Evolutionary conservation across 2,888 invertebrate genomes (phyloP).

Genomic region (Yponomeuta malinellus): DNA sequence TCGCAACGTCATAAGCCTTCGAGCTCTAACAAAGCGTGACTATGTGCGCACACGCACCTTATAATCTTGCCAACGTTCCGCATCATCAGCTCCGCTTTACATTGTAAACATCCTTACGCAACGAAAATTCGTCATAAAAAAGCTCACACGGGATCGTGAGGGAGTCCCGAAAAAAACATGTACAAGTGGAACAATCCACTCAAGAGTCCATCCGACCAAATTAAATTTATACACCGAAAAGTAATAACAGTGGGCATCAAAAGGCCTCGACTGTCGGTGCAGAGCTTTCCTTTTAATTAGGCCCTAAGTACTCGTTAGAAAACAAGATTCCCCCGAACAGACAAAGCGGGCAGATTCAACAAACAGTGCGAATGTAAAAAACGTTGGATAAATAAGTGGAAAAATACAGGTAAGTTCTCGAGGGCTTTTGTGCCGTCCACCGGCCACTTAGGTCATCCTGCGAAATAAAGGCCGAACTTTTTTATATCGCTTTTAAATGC

Average conservation of each 20-base stretch:
- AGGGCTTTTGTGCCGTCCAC: conserved; percentile 71
- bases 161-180: conserved; percentile 28
- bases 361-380: conserved; percentile 72
- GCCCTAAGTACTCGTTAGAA: conserved; percentile 75
- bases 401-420: conserved; percentile 75
- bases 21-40: conserved; percentile 32
- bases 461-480: conserved; percentile 71
- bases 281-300: conserved; percentile 74
- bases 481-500: conserved; percentile 75
- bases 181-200: conserved; percentile 49
- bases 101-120: not conserved
- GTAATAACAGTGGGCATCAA: conserved; percentile 72
- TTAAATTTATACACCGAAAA: conserved; percentile 70
- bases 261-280: conserved; percentile 69
- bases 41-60: conserved; percentile 34
- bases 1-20: conserved; percentile 12
- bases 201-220: conserved; percentile 64
- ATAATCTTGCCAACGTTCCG: conserved; percentile 20
- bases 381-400: conserved; percentile 74
- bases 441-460: conserved; percentile 76
- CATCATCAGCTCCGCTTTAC: conserved; percentile 8
- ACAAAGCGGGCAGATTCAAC: conserved; percentile 68
- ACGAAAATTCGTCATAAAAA: conserved; percentile 18
- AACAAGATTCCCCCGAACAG: conserved; percentile 70
- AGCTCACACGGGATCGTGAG: conserved; percentile 8